Evolutionary conservation across 2,888 invertebrate species (phyloP), one percentile per base, ranked within the genome.

Genomic region (Uloborus plumipes): DNA sequence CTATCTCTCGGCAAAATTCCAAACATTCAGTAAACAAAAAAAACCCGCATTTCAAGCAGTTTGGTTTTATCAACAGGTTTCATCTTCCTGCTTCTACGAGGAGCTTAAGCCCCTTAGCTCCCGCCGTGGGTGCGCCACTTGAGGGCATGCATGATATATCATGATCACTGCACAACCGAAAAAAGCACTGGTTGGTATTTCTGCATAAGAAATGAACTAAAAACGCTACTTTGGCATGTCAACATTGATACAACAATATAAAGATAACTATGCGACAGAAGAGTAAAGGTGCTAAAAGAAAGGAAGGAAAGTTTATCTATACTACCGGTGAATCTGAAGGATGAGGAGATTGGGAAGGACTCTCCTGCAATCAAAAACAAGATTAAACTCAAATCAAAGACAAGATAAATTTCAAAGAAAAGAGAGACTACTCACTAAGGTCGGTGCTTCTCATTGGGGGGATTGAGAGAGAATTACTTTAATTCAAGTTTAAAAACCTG

Each of bases 301-400:
- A 84, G 84, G 80, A 86, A 86, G 67, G 50, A 62, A 76, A 71
- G 66, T 53, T 59, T 71, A 66, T 71, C 70, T 83, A 84, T 81
- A 88, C 87, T 88, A 88, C 88, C 88, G 87, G 86, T 86, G 86
- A 85, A 85, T 86, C 86, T 75, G 84, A 78, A 83, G 83, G 83
- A 85, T 86, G 80, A 85, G 87, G 86, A 84, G 86, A 84, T 83
- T 82, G 77, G 76, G 86, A 79, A 85, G 84, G 84, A 84, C 85
- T 85, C 84, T 87, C 86, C 87, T 87, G 87, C 67, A 86, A 84
- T 80, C 69, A 82, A 73, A 84, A 72, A 77, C 55, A 84, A 84
- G 79, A 79, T 55, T 58, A 64, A 75, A 51, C 72, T 79, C 59
- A 49, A 69, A 55, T 61, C 71, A 71, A 58, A 31, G n/a, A 59